Evolutionary conservation across 2,888 invertebrate genomes (phyloP), one percentile per base, ranked within the genome.

Genomic region (Ormyrus thymus): DNA sequence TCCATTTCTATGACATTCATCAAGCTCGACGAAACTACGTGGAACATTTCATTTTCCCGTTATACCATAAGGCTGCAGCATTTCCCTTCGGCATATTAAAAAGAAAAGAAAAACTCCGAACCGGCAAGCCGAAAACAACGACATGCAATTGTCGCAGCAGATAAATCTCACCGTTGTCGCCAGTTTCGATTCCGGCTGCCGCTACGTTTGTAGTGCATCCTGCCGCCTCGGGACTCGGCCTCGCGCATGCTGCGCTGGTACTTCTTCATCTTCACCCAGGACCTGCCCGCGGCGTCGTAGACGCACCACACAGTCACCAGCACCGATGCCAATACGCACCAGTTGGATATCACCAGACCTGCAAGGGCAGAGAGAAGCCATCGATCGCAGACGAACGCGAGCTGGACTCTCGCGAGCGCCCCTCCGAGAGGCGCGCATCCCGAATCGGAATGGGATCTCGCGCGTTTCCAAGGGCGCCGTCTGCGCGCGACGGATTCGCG

Each of bases 231-330:
- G n/a, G 94, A 94, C 88, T 95, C 95, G 43, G 94, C 93, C 87
- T 95, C 94, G 83, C 94, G 92, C 93, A 95, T 93, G 82, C 95
- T 96, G 81, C 95, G 92, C 89, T 96, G 96, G 90, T 95, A 96
- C 85, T 95, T 93, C 89, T 96, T 96, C 95, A 96, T 95, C 91
- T 96, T 96, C 46, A 97, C 96, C 96, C 96, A 97, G 66, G 95
- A 95, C 71, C 95, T 91, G 13, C 97, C 97, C n/a, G 96, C 96
- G 0, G 95, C 92, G 90, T 97, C 96, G 90, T 95, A 97, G 3
- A 95, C 95, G 90, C 96, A 96, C 95, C 96, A 97, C 53, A 95
- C 93, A 6, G 95, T 95, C 83, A 95, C 92, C 81, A 95, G 87
- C 72, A 95, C 93, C 78, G 94, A 93, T 76, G 95, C 91, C 81